Base-by-base conservation (phyloP, 2,888 invertebrate genomes). In the Netelia virgata region DNA sequence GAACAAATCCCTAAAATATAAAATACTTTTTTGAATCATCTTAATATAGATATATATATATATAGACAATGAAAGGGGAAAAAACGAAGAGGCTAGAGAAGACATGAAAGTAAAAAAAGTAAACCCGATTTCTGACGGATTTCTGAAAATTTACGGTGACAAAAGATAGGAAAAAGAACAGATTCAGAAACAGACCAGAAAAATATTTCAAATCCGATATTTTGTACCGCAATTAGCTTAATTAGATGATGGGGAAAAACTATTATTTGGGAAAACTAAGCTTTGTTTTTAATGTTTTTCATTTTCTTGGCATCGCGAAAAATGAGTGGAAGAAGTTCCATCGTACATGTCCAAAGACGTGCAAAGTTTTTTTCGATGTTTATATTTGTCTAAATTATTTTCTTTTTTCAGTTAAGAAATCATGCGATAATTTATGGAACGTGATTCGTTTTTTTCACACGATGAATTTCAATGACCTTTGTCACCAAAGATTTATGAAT, bases 191-290 rank as follows among this genome's bases (percentile, higher is more conserved):
- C 47, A 47, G 47, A 47, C 14, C 11, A 47, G 11, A 14, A 14
- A 47, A 47, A 47, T 61, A 50, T 84, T 89, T 87, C 89, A 88
- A 91, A 92, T 92, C 90, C 88, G 89, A 91, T 91, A 92, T 92
- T 92, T 92, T 92, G 86, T 91, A 90, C 88, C 70, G 88, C 88
- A 87, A 87, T 86, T 89, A 89, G 87, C 85, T 64, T 83, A 88
- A 84, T 80, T 63, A 86, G 86, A 86, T 23, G 23, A 68, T 50
- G 77, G 50, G 11, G 77, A 61, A 74, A 77, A 75, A 68, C 28
- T 74, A 50, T 20, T 20, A 50, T 41, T 28, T 36, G 1, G 11
- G 59, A 59, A 28, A 23, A 41, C 20, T 66, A 59, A 41, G 43
- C 47, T 36, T 61, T 61, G 20, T 14, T 57, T 76, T 23, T 61